Base-by-base conservation (phyloP, 2,888 invertebrate genomes). In the Parnassius smintheus region DNA sequence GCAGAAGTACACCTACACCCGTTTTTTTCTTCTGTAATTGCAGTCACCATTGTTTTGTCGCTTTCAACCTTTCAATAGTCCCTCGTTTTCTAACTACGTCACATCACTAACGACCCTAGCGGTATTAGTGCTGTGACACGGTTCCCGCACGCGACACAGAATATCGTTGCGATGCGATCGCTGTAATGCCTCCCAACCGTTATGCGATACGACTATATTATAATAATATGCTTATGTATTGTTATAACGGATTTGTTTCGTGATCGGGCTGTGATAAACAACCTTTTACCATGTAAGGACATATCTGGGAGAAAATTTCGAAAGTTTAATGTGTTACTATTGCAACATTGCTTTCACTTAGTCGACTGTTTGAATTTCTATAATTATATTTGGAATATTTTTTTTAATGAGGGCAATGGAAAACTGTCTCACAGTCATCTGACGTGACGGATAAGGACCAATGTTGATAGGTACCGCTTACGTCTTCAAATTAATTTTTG, bases 101-200 rank as follows among this genome's bases (percentile, higher is more conserved):
- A 44, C 64, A 60, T 52, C 60, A 56, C 56, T 54, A 18, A 41
- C 59, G 81, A 82, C 81, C 78, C 80, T 74, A 82, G 79, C 82
- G 83, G 83, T 83, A 46, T 35, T 46, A 81, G 80, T 79, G 79
- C 69, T 77, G 81, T 80, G 84, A 82, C 83, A 83, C 73, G 72
- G 75, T 82, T 83, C 73, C 75, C 77, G 74, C 66, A 72, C 73
- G 71, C 69, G 77, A 75, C 80, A 76, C 75, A 74, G 78, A 35
- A 77, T 72, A 72, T 56, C 18, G 41, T 35, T 45, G 58, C 62
- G 58, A 70, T 64, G 68, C 74, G 75, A 80, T 79, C 70, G 61
- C 67, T 55, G n/a, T 64, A 61, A 66, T 65, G 63, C 58, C 65
- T 56, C 65, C 65, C 66, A 66, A 74, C 76, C 76, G 76, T 75